These are phyloP conservation scores for Pyrochroa serraticornis DNA, from an alignment of 2,888 invertebrate genomes.

Conservation along the genomic window DNA sequence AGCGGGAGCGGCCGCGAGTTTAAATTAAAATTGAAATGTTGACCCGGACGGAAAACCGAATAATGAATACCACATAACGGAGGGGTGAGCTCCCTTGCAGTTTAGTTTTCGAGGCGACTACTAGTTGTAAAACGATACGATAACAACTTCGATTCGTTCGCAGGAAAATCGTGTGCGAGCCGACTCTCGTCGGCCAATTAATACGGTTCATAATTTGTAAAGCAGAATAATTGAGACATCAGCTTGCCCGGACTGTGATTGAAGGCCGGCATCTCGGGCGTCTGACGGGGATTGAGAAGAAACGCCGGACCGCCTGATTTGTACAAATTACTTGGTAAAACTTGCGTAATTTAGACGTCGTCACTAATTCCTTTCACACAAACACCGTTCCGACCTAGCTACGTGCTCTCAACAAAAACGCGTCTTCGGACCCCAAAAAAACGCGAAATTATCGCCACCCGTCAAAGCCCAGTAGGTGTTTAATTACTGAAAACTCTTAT, in stretches of 20 bases:
- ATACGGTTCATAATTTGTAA: conserved; percentile 23
- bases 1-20: conserved; percentile 10
- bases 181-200: too few relatives aligned
- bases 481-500: conserved; percentile 10
- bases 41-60: conserved; percentile 36
- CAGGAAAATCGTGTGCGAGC: too few relatives aligned
- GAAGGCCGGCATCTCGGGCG: conserved; percentile 32
- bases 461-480: background rate
- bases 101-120: too few relatives aligned
- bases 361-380: conserved; percentile 33
- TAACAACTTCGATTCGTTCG: too few relatives aligned
- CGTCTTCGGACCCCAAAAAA: background rate
- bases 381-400: conserved; percentile 10
- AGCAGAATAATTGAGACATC: conserved; percentile 46
- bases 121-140: too few relatives aligned
- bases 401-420: conserved; percentile 1
- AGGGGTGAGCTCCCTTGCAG: too few relatives aligned
- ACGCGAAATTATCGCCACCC: background rate
- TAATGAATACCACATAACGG: too few relatives aligned
- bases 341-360: conserved; percentile 46
- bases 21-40: conserved; percentile 56
- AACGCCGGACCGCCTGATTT: conserved; percentile 48
- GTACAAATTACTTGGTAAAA: conserved; percentile 50
- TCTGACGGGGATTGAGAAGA: conserved; percentile 50
- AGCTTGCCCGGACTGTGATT: conserved; percentile 35